Base-by-base conservation (phyloP, 2,797 vertebrate genomes). In the Poecilia picta region DNA sequence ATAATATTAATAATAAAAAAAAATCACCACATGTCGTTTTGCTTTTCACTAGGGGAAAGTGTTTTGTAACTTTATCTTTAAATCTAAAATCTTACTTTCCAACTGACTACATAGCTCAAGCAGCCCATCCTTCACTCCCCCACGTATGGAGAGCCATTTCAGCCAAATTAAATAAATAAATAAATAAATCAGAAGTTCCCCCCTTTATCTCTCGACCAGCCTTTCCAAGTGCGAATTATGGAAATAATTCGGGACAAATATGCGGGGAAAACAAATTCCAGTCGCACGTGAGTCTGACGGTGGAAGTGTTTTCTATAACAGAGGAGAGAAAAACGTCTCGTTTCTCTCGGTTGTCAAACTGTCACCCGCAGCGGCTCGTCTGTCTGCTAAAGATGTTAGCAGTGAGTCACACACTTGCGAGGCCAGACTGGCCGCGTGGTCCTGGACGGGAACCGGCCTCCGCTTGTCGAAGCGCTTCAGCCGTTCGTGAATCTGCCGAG, bases 401-500 rank as follows among this genome's bases (percentile, higher is more conserved):
- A 76, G 31, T 49, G 72, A 80, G 85, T 77, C 45, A 55, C 94
- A 91, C 78, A 95, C 94, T 20, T 92, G 85, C 53, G 83, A 88
- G 75, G 90, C 93, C 91, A 94, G 88, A 77, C 79, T 41, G 0
- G 66, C 83, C n/a, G 90, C 81, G 0, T 83, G 81, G 47, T 93
- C 85, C 39, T 85, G 86, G 86, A 91, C 71, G 0, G 93, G 91
- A 75, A 84, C 6, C 5, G 90, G 92, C 64, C 88, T 81, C 20
- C 85, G 85, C 85, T 89, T 91, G 88, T 93, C 91, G 77, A 95
- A 95, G 5, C 79, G 88, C 75, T 84, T 94, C 87, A 95, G 89
- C 28, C 87, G 85, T 84, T 94, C 94, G 5, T 95, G 94, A 86
- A 94, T 93, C 94, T 95, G 92, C 83, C 79, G 79, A 83, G 71